Conservation (phyloP, 2,888 invertebrate species). For the Epicampocera succincta region DNA sequence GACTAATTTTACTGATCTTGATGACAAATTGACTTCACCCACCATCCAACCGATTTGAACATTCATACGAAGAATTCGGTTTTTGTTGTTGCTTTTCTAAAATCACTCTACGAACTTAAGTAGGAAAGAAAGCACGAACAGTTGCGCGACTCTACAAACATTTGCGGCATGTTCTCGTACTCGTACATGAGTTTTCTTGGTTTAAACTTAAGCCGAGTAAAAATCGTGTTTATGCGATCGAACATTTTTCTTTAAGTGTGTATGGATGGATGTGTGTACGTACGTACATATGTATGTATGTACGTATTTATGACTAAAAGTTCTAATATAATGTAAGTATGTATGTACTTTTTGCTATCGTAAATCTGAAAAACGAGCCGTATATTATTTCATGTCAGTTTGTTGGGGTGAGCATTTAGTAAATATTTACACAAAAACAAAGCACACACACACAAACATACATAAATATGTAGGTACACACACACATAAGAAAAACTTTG, state of each 20-base stretch:
- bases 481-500: no score
- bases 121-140: constrained; percentile 3
- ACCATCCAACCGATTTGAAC: constrained; percentile 61
- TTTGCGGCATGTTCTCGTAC: not conserved
- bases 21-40: constrained; percentile 74
- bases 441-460: no score
- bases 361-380: constrained; percentile 47
- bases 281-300: not conserved
- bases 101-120: constrained; percentile 28
- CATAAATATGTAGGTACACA: no score
- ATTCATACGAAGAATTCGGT: constrained; percentile 33
- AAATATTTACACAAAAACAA: constrained; percentile 15
- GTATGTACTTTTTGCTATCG: constrained; percentile 11
- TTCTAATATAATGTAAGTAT: no score
- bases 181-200: not conserved
- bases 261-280: not conserved
- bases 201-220: constrained; percentile 43
- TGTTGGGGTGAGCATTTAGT: not conserved
- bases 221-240: constrained; percentile 33
- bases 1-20: constrained; percentile 74
- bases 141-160: constrained; percentile 28
- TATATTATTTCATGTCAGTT: constrained; percentile 14
- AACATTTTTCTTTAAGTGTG: not conserved
- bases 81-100: constrained; percentile 33
- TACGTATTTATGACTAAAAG: no score